These are phyloP conservation scores for Echeneis naucrates DNA, from an alignment of 2,797 vertebrate species.

Conservation along the genomic window DNA sequence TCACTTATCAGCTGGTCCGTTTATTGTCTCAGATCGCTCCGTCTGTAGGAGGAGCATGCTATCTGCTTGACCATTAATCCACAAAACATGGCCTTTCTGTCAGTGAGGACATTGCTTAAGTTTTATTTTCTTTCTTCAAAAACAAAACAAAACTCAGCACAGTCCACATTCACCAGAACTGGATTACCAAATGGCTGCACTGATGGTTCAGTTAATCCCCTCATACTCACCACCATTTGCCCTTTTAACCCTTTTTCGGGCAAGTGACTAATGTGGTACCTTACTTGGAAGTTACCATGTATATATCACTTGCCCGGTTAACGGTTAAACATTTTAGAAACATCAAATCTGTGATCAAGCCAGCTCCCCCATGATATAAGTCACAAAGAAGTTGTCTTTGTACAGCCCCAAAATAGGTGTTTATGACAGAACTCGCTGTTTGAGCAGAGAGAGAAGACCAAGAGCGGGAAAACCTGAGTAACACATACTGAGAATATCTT, in stretches of 20 bases:
- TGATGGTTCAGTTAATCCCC: background rate
- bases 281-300: too few relatives aligned
- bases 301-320: too few relatives aligned
- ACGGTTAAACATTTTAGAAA: too few relatives aligned
- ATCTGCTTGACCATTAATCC: conserved; percentile 41
- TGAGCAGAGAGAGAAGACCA: background rate
- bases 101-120: background rate
- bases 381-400: background rate
- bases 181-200: background rate
- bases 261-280: too few relatives aligned
- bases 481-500: background rate
- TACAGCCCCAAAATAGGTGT: too few relatives aligned
- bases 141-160: background rate
- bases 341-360: background rate
- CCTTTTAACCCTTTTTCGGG: too few relatives aligned
- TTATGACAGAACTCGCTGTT: background rate
- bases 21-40: conserved; percentile 1
- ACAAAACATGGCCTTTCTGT: conserved; percentile 17
- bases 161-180: background rate
- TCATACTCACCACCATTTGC: background rate
- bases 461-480: background rate
- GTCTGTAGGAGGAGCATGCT: conserved; percentile 22
- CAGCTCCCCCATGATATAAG: background rate
- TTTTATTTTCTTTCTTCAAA: conserved; percentile 8
- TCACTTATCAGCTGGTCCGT: conserved; percentile 4